These are phyloP conservation scores for Platysternon megacephalum DNA, from an alignment of 2,113 vertebrate species.

Conservation along the genomic window DNA sequence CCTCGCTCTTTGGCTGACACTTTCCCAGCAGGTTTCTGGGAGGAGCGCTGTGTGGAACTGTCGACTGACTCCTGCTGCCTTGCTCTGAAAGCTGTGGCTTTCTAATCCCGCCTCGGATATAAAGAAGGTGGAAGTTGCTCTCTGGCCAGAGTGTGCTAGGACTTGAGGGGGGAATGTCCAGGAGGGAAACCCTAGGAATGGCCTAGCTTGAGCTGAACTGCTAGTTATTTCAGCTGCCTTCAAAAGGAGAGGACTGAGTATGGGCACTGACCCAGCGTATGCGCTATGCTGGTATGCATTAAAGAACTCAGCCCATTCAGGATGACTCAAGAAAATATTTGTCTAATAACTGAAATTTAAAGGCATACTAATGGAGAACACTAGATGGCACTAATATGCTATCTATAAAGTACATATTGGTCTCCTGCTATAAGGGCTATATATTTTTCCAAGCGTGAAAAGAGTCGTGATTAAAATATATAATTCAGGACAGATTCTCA, in stretches of 20 bases:
- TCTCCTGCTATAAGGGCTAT: not conserved
- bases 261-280: accelerated
- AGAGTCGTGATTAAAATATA: conserved; percentile 19
- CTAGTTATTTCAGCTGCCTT: not conserved
- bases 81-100: accelerated
- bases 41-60: not conserved
- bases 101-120: not conserved
- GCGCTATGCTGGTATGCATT: accelerated
- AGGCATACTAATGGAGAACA: not conserved
- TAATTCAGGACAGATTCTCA: conserved; percentile 35
- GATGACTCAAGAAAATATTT: accelerated
- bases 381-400: conserved; percentile 78
- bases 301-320: accelerated
- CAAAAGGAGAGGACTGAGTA: not conserved
- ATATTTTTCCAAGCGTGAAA: conserved; percentile 35
- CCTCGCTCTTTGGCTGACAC: not conserved
- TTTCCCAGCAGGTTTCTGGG: not conserved
- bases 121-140: accelerated
- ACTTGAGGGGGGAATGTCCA: not conserved
- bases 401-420: not conserved
- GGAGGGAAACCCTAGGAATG: not conserved
- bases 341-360: not conserved
- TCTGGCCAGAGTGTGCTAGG: accelerated
- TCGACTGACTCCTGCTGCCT: not conserved
- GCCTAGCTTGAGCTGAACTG: not conserved